phyloP scores from a whole-genome alignment of 2,888 invertebrate genomes.

The Cyclophora albipunctata region DNA sequence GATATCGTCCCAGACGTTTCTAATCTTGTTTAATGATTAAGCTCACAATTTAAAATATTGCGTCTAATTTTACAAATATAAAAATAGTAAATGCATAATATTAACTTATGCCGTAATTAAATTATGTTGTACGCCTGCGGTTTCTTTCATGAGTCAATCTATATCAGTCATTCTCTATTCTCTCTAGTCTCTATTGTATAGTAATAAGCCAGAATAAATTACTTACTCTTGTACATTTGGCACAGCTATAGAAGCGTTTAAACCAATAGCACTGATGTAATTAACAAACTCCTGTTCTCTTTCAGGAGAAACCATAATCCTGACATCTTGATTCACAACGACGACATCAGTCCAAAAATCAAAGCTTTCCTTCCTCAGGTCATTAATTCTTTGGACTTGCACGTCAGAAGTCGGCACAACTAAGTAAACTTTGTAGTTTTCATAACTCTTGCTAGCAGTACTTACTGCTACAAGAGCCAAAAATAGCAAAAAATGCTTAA shows the following conservation, averaged over 20 bases:
- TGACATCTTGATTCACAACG: conserved; percentile 39
- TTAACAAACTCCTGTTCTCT: conserved; percentile 26
- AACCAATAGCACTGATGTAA: conserved; percentile 23
- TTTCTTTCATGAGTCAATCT: no score
- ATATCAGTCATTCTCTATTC: no score
- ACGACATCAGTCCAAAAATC: conserved; percentile 46
- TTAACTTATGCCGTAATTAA: no score
- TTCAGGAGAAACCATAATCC: conserved; percentile 36
- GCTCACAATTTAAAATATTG: no score
- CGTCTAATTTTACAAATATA: no score
- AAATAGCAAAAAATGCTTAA: conserved; percentile 11
- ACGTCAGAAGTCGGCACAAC: conserved; percentile 52
- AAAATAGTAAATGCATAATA: no score
- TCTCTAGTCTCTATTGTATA: no score
- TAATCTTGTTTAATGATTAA: no score
- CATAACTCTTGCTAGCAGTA: conserved; percentile 44
- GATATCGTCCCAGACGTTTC: no score
- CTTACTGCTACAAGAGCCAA: conserved; percentile 12
- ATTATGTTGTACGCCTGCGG: no score
- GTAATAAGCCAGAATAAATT: background rate
- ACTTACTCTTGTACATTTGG: conserved; percentile 43
- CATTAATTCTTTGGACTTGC: conserved; percentile 60
- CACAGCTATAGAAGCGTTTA: conserved; percentile 27
- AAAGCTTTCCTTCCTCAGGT: conserved; percentile 47
- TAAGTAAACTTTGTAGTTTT: conserved; percentile 75